A percentile compares a stretch with the other conserved stretches of the same genome.
Evolutionary conservation across 2,797 vertebrate genomes (phyloP).

Genomic region (Coilia nasus): DNA sequence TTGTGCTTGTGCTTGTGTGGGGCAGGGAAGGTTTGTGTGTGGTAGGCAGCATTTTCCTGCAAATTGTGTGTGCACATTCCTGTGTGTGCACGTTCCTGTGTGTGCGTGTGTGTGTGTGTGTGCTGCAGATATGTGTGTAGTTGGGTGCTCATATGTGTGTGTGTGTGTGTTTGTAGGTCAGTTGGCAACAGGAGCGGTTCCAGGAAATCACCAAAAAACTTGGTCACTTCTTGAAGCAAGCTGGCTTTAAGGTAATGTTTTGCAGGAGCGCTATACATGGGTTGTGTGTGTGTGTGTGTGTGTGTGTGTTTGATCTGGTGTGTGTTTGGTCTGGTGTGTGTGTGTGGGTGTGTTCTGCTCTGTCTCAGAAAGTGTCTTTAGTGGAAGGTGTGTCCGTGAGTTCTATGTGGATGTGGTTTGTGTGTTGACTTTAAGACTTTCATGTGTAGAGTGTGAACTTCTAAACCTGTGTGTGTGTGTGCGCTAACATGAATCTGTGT

Average conservation of each 20-base stretch:
- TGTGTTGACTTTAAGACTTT: not conserved
- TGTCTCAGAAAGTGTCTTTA: not conserved
- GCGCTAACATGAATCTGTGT: not conserved
- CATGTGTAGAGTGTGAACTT: not conserved
- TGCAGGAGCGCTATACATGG: not conserved
- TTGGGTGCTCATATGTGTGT: not conserved
- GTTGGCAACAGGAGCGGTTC: slow-evolving; percentile 96
- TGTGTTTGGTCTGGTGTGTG: not conserved
- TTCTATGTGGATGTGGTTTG: slow-evolving; percentile 9
- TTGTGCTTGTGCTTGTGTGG: no score
- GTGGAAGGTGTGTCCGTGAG: not conserved
- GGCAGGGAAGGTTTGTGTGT: not conserved
- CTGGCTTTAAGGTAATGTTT: slow-evolving; percentile 92
- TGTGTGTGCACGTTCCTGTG: not conserved
- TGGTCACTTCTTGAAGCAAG: slow-evolving; percentile 95
- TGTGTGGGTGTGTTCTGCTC: not conserved
- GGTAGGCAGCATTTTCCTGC: not conserved
- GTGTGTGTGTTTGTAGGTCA: slow-evolving; percentile 79
- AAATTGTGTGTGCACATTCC: not conserved
- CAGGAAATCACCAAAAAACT: slow-evolving; percentile 90
- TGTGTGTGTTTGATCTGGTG: slow-evolving; percentile 1
- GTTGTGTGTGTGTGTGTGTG: slow-evolving; percentile 1
- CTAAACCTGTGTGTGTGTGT: not conserved
- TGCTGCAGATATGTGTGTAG: not conserved
- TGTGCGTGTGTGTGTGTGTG: slow-evolving; percentile 11